Conservation (phyloP, 2,113 vertebrate genomes). For the Halichoeres trimaculatus region DNA sequence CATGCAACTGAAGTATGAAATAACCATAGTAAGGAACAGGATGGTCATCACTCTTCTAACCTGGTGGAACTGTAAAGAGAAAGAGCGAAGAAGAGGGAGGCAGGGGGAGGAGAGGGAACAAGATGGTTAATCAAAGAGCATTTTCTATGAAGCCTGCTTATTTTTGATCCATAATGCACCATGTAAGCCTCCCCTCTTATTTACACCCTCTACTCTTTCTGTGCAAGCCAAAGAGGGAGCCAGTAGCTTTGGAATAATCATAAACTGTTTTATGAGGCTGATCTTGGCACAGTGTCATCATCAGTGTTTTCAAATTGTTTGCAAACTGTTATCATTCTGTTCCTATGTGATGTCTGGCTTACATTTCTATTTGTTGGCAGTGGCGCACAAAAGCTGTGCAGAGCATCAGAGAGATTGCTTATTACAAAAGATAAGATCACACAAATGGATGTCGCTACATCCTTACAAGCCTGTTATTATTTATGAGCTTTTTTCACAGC, state of each 20-base stretch:
- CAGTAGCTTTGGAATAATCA: conserved; percentile 50
- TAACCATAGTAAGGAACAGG: conserved; percentile 99
- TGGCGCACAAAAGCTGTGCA: conserved; percentile 45
- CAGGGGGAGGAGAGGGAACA: conserved; percentile 28
- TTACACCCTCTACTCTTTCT: conserved; percentile 41
- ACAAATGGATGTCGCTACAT: conserved; percentile 52
- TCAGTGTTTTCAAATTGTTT: conserved; percentile 64
- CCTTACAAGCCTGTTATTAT: conserved; percentile 36
- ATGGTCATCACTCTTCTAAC: conserved; percentile 99
- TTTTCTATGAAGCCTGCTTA: conserved; percentile 46
- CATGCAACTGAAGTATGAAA: conserved; percentile 99
- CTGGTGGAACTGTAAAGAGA: conserved; percentile 94
- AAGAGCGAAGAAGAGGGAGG: conserved; percentile 56
- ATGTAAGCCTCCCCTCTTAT: conserved; percentile 26
- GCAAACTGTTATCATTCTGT: conserved; percentile 65
- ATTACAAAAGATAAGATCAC: conserved; percentile 62
- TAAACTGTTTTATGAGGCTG: conserved; percentile 55
- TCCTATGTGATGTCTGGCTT: conserved; percentile 70
- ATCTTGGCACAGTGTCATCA: conserved; percentile 52
- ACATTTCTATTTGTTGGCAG: conserved; percentile 70
- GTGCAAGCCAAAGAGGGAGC: conserved; percentile 43
- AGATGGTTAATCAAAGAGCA: conserved; percentile 59
- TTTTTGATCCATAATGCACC: conserved; percentile 57
- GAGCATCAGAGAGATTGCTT: conserved; percentile 53
- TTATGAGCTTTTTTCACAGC: conserved; percentile 14